Evolutionary conservation across 2,888 invertebrate genomes (phyloP).

Genomic region (Nomada hirtipes): DNA sequence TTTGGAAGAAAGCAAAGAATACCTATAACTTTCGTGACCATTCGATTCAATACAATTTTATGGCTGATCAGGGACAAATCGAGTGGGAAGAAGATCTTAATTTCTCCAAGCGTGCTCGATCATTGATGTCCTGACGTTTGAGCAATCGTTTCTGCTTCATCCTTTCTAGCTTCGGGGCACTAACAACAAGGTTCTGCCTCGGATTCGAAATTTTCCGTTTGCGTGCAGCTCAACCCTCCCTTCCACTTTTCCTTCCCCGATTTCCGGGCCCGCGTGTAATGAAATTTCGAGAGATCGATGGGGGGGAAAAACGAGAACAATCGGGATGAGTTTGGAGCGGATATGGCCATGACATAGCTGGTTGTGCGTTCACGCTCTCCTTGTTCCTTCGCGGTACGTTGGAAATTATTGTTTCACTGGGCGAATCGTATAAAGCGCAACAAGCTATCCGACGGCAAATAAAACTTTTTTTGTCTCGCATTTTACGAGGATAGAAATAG

Average conservation of each 20-base stretch:
- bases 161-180: no score
- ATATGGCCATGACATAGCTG: not conserved
- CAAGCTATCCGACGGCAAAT: not conserved
- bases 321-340: slow-evolving; percentile 14
- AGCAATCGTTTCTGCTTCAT: slow-evolving; percentile 22
- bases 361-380: no score
- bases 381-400: not conserved
- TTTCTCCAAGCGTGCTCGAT: slow-evolving; percentile 37
- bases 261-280: slow-evolving; percentile 13
- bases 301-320: slow-evolving; percentile 4
- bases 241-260: not conserved
- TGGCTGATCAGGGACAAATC: not conserved
- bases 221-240: slow-evolving; percentile 13
- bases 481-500: not conserved
- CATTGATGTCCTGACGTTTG: slow-evolving; percentile 22
- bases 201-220: slow-evolving; percentile 33
- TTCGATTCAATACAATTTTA: slow-evolving; percentile 21
- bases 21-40: not conserved
- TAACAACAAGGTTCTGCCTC: not conserved
- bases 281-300: slow-evolving; percentile 45
- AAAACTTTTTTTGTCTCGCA: not conserved
- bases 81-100: slow-evolving; percentile 32
- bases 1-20: not conserved
- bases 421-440: not conserved
- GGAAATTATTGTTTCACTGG: slow-evolving; percentile 16